phyloP scores from a whole-genome alignment of 1,140 invertebrate genomes.

The Acromyrmex heyeri region DNA sequence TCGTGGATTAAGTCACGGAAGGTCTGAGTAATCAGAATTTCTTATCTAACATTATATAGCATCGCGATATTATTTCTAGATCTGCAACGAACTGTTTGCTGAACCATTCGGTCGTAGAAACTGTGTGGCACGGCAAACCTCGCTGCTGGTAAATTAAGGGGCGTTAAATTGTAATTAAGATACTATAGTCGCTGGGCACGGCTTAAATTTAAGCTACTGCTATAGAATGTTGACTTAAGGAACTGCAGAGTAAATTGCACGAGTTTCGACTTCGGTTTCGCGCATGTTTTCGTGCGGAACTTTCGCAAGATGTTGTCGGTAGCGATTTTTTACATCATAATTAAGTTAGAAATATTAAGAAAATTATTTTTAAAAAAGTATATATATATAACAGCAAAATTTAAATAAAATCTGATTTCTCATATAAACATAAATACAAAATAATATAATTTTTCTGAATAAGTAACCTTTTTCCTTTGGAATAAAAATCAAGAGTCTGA shows the following conservation, averaged over 20 bases:
- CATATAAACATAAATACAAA: not conserved
- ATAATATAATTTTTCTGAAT: not conserved
- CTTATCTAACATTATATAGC: conserved; percentile 22
- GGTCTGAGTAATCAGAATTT: conserved; percentile 48
- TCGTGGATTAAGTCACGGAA: conserved; percentile 9
- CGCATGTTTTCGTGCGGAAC: conserved; percentile 6
- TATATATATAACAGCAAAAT: not conserved
- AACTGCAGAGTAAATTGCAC: conserved; percentile 47
- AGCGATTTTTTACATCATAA: conserved; percentile 2
- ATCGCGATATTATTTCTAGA: conserved; percentile 53
- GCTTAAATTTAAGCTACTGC: conserved; percentile 43
- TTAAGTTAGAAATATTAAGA: conserved; percentile 1
- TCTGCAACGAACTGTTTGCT: conserved; percentile 41
- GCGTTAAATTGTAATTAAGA: conserved; percentile 63
- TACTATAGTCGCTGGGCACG: conserved; percentile 40
- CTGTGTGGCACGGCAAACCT: conserved; percentile 17
- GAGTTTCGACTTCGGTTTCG: conserved; percentile 21
- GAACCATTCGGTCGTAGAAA: conserved; percentile 20
- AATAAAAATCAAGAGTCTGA: conserved; percentile 11
- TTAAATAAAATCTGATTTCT: not conserved
- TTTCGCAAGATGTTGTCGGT: not conserved
- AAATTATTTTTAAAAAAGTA: not conserved
- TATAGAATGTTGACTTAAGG: conserved; percentile 55
- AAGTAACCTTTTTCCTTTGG: not conserved
- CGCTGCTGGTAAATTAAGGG: conserved; percentile 50